Percentiles rank a stretch among this genome's conserved stretches.
These are phyloP conservation scores for Verasper variegatus DNA, from an alignment of 2,113 vertebrate species.

Conservation along the genomic window DNA sequence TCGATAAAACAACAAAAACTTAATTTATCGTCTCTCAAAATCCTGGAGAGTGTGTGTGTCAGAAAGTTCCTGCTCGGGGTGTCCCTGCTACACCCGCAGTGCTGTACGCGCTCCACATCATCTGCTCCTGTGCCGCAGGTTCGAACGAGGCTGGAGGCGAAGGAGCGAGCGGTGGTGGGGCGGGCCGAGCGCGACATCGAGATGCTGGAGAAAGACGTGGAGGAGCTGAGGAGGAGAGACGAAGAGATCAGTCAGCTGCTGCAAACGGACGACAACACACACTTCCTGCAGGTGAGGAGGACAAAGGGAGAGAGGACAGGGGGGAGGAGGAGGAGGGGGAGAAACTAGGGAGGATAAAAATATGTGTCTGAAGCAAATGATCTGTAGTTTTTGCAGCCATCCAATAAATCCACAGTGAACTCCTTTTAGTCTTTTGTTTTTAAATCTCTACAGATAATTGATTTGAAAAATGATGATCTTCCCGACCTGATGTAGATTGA, in stretches of 20 bases:
- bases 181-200: constrained; percentile 61
- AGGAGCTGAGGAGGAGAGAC: constrained; percentile 72
- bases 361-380: neutral
- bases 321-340: neutral
- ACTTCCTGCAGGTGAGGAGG: constrained; percentile 69
- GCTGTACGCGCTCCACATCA: neutral
- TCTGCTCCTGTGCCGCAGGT: constrained; percentile 46
- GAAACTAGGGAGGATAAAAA: neutral
- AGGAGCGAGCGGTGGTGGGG: constrained; percentile 60
- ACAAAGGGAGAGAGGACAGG: neutral
- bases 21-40: too few species aligned
- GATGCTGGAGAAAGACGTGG: constrained; percentile 70
- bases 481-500: neutral
- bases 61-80: too few species aligned
- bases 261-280: constrained; percentile 57
- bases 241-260: constrained; percentile 68
- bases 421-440: too few species aligned
- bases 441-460: too few species aligned
- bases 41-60: too few species aligned
- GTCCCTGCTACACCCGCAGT: too few species aligned
- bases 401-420: neutral
- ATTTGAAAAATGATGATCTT: neutral
- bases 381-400: neutral
- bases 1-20: too few species aligned
- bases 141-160: constrained; percentile 60